Conservation (phyloP, 2,888 invertebrate genomes). For the Belgica antarctica region DNA sequence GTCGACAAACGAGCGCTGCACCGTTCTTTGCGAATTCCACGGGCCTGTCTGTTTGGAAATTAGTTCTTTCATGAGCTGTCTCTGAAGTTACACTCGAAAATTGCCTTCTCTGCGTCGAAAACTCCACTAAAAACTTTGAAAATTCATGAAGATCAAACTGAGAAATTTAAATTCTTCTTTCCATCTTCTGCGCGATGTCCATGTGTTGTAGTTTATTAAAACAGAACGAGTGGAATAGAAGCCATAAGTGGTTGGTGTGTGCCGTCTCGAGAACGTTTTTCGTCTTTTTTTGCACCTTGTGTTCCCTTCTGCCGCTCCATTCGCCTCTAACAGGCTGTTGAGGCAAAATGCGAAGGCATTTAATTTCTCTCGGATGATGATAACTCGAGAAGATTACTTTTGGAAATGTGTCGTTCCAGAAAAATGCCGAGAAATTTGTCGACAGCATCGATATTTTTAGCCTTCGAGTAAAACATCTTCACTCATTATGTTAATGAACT, state of each 20-base stretch:
- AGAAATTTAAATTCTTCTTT: constrained; percentile 18
- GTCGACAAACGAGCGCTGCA: constrained; percentile 20
- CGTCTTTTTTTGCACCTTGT: constrained; percentile 14
- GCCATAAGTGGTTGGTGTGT: constrained; percentile 27
- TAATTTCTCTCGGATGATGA: too few relatives aligned
- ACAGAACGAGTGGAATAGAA: not conserved
- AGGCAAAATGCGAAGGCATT: too few relatives aligned
- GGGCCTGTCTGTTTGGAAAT: constrained; percentile 3
- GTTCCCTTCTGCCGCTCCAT: constrained; percentile 5
- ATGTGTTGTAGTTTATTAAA: constrained; percentile 30
- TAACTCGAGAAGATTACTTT: too few relatives aligned
- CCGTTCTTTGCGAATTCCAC: not conserved
- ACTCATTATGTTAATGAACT: constrained; percentile 35
- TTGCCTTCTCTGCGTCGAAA: not conserved
- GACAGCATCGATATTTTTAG: constrained; percentile 14
- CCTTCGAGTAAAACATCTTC: not conserved
- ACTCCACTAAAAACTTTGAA: not conserved
- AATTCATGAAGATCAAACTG: constrained; percentile 24
- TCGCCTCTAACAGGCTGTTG: too few relatives aligned
- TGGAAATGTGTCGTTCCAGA: not conserved
- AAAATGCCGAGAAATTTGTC: not conserved
- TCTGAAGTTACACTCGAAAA: not conserved
- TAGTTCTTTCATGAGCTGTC: too few relatives aligned
- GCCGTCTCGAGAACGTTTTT: constrained; percentile 8
- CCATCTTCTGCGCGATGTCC: constrained; percentile 30